Conservation (phyloP, 2,797 vertebrate species). For the Ptychobarbus kaznakovi region DNA sequence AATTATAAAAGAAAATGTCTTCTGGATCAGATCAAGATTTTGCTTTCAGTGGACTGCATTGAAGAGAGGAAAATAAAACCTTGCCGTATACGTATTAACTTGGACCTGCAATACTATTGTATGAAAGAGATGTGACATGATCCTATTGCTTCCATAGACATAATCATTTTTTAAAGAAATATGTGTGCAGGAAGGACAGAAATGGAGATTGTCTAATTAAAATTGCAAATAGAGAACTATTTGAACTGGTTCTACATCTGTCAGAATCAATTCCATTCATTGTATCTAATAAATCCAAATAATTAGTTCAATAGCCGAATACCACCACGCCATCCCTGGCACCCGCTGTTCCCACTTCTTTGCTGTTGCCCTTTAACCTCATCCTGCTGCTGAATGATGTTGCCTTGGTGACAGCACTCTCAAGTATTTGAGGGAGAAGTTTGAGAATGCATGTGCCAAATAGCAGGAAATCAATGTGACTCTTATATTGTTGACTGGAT, state of each 20-base stretch:
- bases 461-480: constrained; percentile 3
- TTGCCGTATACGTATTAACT: not conserved
- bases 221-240: constrained; percentile 9
- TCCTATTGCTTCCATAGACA: constrained; percentile 18
- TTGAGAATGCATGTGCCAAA: constrained; percentile 15
- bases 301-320: constrained; percentile 28
- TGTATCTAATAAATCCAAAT: constrained; percentile 1
- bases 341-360: constrained; percentile 53
- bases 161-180: not conserved
- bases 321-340: constrained; percentile 5
- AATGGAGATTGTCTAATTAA: constrained; percentile 20
- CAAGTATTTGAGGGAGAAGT: constrained; percentile 43
- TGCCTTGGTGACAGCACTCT: constrained; percentile 70
- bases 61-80: not conserved
- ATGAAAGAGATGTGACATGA: constrained; percentile 4
- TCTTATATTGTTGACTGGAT: constrained; percentile 19
- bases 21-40: not conserved
- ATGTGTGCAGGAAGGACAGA: not conserved
- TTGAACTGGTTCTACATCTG: constrained; percentile 13
- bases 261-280: constrained; percentile 34
- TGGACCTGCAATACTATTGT: not conserved
- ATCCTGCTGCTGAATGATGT: constrained; percentile 69
- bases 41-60: not conserved
- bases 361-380: constrained; percentile 61
- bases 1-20: not conserved